Percentiles rank a stretch among this genome's conserved stretches.
Evolutionary conservation across 1,140 invertebrate genomes (phyloP).

Genomic region (Apis dorsata): DNA sequence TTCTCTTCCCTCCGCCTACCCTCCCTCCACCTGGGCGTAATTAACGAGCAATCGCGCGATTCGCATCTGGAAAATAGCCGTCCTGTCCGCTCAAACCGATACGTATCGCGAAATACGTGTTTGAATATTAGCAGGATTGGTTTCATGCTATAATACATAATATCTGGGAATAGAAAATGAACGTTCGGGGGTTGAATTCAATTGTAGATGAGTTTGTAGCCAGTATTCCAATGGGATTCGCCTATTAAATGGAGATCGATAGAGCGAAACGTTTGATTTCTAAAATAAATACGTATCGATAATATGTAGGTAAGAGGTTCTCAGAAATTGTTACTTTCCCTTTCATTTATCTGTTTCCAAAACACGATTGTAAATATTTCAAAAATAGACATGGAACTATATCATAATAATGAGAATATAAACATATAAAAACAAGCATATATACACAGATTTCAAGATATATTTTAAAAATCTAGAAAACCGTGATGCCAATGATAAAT

Average conservation of each 20-base stretch:
- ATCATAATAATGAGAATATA: no score
- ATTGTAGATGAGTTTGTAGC: background rate
- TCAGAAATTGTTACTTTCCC: background rate
- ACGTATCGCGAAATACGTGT: background rate
- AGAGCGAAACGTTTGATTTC: no score
- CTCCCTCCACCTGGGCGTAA: constrained; percentile 23
- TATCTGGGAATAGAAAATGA: background rate
- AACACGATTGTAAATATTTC: no score
- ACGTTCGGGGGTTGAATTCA: background rate
- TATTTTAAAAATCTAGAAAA: no score
- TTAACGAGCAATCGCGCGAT: constrained; percentile 60
- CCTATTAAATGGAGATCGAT: no score
- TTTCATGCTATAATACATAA: background rate
- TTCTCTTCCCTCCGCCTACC: no score
- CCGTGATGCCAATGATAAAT: no score
- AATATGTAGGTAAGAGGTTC: accelerated
- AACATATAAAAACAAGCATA: no score
- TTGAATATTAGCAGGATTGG: background rate
- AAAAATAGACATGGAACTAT: no score
- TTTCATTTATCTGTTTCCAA: background rate
- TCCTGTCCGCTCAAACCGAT: background rate
- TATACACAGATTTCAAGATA: no score
- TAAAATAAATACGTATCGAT: no score
- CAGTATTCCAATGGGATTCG: background rate
- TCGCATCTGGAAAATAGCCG: constrained; percentile 25